These are phyloP conservation scores for Promerops cafer DNA, from an alignment of 2,113 vertebrate species.

Conservation along the genomic window DNA sequence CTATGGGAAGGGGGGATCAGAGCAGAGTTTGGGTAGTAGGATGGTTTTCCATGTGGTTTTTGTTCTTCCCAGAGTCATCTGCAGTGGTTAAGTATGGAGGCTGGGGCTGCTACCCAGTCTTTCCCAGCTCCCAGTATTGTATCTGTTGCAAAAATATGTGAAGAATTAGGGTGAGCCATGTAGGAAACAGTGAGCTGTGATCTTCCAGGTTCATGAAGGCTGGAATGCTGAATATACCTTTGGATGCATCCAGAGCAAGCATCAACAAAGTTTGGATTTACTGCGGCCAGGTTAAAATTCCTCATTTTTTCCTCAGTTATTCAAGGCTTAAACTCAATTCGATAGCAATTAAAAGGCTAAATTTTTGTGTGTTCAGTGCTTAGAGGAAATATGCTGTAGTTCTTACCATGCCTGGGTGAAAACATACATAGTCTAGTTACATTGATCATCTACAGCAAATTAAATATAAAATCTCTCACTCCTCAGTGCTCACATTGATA, in stretches of 20 bases:
- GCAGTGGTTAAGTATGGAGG: not conserved
- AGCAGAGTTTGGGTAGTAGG: conserved; percentile 1
- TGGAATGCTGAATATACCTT: not conserved
- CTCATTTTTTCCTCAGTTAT: not conserved
- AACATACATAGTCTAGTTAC: not conserved
- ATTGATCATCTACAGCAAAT: not conserved
- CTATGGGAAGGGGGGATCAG: conserved; percentile 7
- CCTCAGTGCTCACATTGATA: not conserved
- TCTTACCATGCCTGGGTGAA: not conserved
- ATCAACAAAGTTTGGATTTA: not conserved
- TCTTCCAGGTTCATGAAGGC: not conserved
- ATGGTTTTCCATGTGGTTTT: not conserved
- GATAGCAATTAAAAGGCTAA: not conserved
- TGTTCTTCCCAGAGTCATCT: not conserved
- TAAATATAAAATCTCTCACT: not conserved
- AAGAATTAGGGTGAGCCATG: not conserved
- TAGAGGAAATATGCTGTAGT: not conserved
- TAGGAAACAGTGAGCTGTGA: not conserved
- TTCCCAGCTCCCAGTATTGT: not conserved
- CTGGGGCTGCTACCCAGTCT: not conserved
- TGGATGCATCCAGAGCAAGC: not conserved
- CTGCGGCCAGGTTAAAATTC: not conserved
- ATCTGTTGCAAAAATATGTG: not conserved
- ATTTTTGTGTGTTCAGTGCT: not conserved
- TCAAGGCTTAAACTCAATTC: not conserved